Evolutionary conservation across 2,797 vertebrate genomes (phyloP).

Genomic region (Masticophis lateralis): DNA sequence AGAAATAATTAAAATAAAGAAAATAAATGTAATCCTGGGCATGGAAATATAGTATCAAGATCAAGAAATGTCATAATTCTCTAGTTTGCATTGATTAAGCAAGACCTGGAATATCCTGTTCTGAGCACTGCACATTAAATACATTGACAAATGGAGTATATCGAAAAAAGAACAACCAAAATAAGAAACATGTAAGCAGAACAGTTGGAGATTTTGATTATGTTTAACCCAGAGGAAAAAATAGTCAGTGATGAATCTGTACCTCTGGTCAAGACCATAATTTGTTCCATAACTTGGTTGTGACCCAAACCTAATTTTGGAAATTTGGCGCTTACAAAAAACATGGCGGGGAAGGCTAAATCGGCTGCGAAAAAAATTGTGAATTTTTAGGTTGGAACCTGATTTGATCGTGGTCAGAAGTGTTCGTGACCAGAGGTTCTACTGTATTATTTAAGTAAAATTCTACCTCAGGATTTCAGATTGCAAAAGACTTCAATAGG

Average conservation of each 20-base stretch:
- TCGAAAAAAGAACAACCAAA: neutral
- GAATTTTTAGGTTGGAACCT: too few species aligned
- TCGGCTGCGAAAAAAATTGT: too few species aligned
- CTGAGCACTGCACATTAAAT: neutral
- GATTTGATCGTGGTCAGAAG: too few species aligned
- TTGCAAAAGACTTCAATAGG: neutral
- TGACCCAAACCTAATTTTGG: too few species aligned
- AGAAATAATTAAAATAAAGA: neutral
- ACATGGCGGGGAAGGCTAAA: too few species aligned
- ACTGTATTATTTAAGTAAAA: neutral
- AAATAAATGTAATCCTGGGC: neutral
- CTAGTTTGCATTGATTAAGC: neutral
- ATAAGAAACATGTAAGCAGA: neutral
- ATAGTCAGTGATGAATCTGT: neutral
- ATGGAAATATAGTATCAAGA: neutral
- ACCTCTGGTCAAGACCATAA: too few species aligned
- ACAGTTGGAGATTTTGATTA: neutral
- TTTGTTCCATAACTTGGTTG: too few species aligned
- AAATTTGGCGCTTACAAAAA: too few species aligned
- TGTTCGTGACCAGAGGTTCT: too few species aligned
- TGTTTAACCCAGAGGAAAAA: neutral
- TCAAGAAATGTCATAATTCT: neutral
- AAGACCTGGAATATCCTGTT: neutral
- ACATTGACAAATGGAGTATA: neutral
- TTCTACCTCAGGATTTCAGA: neutral